Evolutionary conservation across 2,888 invertebrate species (phyloP).

Genomic region (Allolobophora icterica): DNA sequence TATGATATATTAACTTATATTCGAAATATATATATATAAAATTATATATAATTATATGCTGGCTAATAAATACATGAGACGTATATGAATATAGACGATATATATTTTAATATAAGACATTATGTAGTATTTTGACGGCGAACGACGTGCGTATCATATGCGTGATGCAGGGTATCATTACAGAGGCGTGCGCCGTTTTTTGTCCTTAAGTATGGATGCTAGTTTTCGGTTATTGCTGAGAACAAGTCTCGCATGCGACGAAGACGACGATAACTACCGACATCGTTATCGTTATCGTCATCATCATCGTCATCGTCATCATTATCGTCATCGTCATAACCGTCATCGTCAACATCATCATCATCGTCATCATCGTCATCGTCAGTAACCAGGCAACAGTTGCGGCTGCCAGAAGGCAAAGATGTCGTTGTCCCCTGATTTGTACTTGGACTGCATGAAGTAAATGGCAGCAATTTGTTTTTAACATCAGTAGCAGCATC

Average conservation of each 20-base stretch:
- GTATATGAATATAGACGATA: no score
- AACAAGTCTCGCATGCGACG: background rate
- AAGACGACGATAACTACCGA: background rate
- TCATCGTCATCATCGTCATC: background rate
- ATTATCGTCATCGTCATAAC: background rate
- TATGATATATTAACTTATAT: no score
- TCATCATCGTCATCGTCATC: conserved; percentile 5
- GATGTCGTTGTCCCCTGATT: background rate
- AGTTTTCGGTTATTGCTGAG: no score
- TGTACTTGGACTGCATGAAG: background rate
- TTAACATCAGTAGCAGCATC: background rate
- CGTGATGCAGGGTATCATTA: no score
- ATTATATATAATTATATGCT: no score
- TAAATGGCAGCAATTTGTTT: background rate
- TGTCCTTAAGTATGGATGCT: no score
- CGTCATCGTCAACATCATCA: conserved; percentile 28
- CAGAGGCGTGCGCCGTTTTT: no score
- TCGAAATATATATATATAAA: no score
- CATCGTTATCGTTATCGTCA: conserved; percentile 23
- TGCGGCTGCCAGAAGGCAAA: background rate
- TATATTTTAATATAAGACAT: no score
- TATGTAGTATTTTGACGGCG: no score
- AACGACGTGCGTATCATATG: no score
- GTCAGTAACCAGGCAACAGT: background rate
- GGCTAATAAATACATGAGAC: no score